phyloP scores from a whole-genome alignment of 1,140 invertebrate genomes.

The Drosophila ambigua region DNA sequence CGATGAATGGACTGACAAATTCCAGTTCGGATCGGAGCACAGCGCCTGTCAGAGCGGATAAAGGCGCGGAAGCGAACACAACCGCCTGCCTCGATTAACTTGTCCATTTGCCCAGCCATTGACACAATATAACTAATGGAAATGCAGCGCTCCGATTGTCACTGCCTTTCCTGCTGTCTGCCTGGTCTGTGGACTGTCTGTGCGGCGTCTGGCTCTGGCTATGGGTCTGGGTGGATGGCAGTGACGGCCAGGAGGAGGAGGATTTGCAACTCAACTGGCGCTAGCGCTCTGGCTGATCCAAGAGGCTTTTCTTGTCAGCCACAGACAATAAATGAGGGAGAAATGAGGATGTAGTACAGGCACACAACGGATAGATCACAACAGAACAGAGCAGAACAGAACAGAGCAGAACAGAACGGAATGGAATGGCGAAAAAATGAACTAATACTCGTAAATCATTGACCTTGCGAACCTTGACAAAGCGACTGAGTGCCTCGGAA shows the following conservation, averaged over 20 bases:
- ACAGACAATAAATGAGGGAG: slow-evolving; percentile 23
- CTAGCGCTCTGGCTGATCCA: slow-evolving; percentile 37
- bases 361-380: slow-evolving; percentile 14
- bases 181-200: slow-evolving; percentile 2
- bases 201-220: not conserved
- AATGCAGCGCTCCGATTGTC: slow-evolving; percentile 57
- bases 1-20: not conserved
- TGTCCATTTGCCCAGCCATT: slow-evolving; percentile 47
- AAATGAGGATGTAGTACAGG: slow-evolving; percentile 12
- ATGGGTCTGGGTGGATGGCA: not conserved
- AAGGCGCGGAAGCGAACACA: slow-evolving; percentile 8
- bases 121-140: slow-evolving; percentile 43
- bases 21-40: slow-evolving; percentile 9
- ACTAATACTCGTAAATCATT: slow-evolving; percentile 81
- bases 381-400: slow-evolving; percentile 33
- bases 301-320: slow-evolving; percentile 62
- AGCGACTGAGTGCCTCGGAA: slow-evolving; percentile 27
- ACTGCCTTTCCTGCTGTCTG: slow-evolving; percentile 21
- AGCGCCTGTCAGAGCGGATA: slow-evolving; percentile 42
- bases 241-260: slow-evolving; percentile 2
- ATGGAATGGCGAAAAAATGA: slow-evolving; percentile 50
- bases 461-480: slow-evolving; percentile 78
- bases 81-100: slow-evolving; percentile 45
- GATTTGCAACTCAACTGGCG: slow-evolving; percentile 55
- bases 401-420: slow-evolving; percentile 49